Evolutionary conservation across 2,888 invertebrate genomes (phyloP), one percentile per base, ranked within the genome.

Genomic region (Molanna angustata): DNA sequence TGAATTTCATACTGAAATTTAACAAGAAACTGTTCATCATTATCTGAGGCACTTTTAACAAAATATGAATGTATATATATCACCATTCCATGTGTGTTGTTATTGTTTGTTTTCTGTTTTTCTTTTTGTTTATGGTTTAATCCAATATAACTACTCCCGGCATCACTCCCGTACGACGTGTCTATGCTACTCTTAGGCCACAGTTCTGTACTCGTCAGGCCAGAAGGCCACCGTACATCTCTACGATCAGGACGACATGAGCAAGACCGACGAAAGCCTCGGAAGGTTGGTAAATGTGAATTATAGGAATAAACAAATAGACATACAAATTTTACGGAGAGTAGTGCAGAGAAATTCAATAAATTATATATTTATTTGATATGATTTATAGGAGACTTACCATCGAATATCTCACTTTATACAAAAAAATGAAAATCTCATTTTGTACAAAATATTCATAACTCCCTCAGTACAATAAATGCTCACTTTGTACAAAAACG

Each of bases 201-300:
- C 72, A 64, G 71, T 83, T 66, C 75, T 80, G 76, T 80, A 81
- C 69, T 70, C 84, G 70, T 71, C 83, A 72, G 87, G 88, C 62
- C 89, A 89, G 74, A 78, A 79, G 68, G 75, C 89, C 71, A 82
- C 84, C 65, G 72, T 94, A 62, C 85, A 86, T 67, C 75, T 94
- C 62, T 85, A 85, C 79, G 94, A 95, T 81, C 85, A 86, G 71
- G 95, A 95, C 71, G 90, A 92, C 63, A 80, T 83, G 64, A 82
- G 85, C 65, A 84, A 86, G 69, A 82, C 83, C 62, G 93, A 95
- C 76, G 94, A 94, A 74, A 83, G 82, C 65, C 80, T 94, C 63
- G 94, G 94, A 76, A 90, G 89, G 90, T 90, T 81, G 79, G 84
- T 72, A 64, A 58, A 3, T n/a, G 14, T 13, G 33, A 33, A 11